phyloP scores from a whole-genome alignment of 2,888 invertebrate species.

The Leuctra nigra region DNA sequence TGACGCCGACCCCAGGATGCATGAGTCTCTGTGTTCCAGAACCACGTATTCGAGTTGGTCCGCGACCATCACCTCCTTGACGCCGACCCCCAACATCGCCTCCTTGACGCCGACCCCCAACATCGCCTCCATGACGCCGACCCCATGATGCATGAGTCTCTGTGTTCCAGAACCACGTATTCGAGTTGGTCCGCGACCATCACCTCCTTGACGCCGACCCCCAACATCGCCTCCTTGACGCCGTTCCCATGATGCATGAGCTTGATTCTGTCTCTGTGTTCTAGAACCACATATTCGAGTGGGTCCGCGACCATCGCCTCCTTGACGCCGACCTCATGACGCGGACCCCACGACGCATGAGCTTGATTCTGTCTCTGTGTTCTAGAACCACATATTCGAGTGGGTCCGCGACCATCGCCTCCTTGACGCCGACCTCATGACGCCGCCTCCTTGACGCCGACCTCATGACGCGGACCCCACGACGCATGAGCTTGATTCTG shows the following conservation, averaged over 20 bases:
- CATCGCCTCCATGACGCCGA: no score
- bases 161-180: constrained; percentile 69
- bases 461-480: no score
- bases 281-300: constrained; percentile 81
- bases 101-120: constrained; percentile 87
- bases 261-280: no score
- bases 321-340: constrained; percentile 89
- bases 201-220: constrained; percentile 84
- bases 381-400: constrained; percentile 77
- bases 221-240: constrained; percentile 80
- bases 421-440: constrained; percentile 86
- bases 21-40: constrained; percentile 57
- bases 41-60: constrained; percentile 82
- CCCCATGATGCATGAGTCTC: no score
- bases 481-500: no score
- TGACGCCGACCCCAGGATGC: no score
- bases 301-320: constrained; percentile 76
- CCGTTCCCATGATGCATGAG: no score
- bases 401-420: constrained; percentile 81
- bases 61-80: constrained; percentile 73
- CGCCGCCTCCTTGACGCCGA: constrained; percentile 82
- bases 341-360: no score
- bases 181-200: constrained; percentile 80
- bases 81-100: no score
- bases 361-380: no score